phyloP scores from a whole-genome alignment of 2,113 vertebrate species.

The Scopus umbretta region DNA sequence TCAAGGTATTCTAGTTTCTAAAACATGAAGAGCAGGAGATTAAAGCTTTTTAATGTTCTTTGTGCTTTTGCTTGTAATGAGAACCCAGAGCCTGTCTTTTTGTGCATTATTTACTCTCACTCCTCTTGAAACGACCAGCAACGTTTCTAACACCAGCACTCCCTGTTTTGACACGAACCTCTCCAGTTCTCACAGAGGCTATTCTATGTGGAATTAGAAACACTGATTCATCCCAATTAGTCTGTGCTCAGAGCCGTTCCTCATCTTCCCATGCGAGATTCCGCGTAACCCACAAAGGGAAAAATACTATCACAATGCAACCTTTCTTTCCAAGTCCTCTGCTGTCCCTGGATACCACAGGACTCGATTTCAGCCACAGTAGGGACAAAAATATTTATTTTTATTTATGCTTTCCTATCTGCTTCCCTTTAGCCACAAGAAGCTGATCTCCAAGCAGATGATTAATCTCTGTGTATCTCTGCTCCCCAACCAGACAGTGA shows the following conservation, averaged over 20 bases:
- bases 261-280: conserved; percentile 1
- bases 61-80: not conserved
- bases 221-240: conserved; percentile 3
- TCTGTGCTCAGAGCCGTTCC: not conserved
- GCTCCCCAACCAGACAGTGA: conserved; percentile 12
- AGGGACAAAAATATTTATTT: conserved; percentile 38
- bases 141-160: not conserved
- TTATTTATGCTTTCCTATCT: conserved; percentile 54
- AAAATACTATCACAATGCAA: conserved; percentile 7
- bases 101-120: not conserved
- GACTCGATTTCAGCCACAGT: not conserved
- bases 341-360: not conserved
- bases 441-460: not conserved
- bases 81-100: not conserved
- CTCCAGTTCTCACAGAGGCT: not conserved
- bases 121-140: not conserved
- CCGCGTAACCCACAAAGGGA: not conserved
- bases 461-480: not conserved
- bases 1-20: not conserved
- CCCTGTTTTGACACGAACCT: not conserved
- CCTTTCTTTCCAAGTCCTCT: conserved; percentile 30
- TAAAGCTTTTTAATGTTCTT: not conserved
- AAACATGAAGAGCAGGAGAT: not conserved
- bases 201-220: not conserved
- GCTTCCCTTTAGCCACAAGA: not conserved